Evolutionary conservation across 2,113 vertebrate genomes (phyloP).

Genomic region (Pundamilia nyererei): DNA sequence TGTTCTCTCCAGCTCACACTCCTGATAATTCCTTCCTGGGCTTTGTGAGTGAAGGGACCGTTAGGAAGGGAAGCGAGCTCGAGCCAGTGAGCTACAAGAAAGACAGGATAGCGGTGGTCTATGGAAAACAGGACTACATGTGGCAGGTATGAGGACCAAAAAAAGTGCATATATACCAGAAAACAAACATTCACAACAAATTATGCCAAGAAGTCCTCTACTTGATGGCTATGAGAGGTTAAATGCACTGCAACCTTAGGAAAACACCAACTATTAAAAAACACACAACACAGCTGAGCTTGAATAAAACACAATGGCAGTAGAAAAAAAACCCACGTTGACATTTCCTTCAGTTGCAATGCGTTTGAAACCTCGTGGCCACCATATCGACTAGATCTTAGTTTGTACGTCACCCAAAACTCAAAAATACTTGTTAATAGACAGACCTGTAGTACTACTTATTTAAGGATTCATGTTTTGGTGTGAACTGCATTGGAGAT

Average conservation of each 20-base stretch:
- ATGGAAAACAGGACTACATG: conserved; percentile 74
- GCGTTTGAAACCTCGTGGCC: not conserved
- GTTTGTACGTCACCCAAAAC: not conserved
- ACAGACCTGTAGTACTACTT: not conserved
- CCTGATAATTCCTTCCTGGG: conserved; percentile 74
- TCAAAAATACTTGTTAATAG: not conserved
- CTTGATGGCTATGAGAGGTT: not conserved
- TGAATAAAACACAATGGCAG: not conserved
- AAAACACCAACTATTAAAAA: not conserved
- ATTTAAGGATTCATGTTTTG: not conserved
- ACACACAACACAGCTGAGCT: not conserved
- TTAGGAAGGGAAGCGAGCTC: not conserved
- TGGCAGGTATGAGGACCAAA: conserved; percentile 57
- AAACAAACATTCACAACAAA: not conserved
- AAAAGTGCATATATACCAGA: not conserved
- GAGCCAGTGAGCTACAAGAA: conserved; percentile 20
- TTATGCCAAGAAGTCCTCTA: not conserved
- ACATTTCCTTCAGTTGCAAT: not conserved
- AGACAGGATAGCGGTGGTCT: conserved; percentile 61
- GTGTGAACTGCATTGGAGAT: not conserved
- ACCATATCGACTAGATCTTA: not conserved
- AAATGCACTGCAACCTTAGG: not conserved
- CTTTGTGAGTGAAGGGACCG: conserved; percentile 58
- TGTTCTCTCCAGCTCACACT: conserved; percentile 56
- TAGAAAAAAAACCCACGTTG: rapidly evolving